These are phyloP conservation scores for Heteromormyrus szaboi DNA, from an alignment of 2,797 vertebrate species.

Conservation along the genomic window DNA sequence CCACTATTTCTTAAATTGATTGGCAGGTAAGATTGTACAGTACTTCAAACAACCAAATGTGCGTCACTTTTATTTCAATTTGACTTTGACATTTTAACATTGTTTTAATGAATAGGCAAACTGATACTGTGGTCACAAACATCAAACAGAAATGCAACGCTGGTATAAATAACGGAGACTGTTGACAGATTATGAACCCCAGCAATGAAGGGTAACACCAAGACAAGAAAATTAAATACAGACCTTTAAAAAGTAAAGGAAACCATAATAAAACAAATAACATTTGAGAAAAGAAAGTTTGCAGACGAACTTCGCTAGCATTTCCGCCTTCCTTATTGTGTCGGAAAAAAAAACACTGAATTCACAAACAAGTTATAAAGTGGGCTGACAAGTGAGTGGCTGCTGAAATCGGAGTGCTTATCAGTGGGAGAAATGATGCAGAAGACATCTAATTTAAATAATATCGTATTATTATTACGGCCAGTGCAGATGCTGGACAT, in stretches of 20 bases:
- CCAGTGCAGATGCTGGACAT: background rate
- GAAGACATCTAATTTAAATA: background rate
- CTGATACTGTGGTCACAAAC: background rate
- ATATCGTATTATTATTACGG: background rate
- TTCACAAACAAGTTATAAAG: slow-evolving; percentile 1
- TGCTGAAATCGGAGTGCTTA: slow-evolving; percentile 9
- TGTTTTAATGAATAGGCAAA: slow-evolving; percentile 12
- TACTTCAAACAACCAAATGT: slow-evolving; percentile 4
- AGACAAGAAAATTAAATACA: slow-evolving; percentile 5
- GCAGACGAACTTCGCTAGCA: background rate
- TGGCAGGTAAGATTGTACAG: background rate
- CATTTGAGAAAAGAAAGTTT: background rate
- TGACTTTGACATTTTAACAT: slow-evolving; percentile 10
- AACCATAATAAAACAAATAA: background rate
- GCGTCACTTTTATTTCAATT: slow-evolving; percentile 11
- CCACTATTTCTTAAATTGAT: background rate
- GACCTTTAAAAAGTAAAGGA: background rate
- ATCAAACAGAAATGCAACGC: background rate
- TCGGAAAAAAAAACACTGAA: background rate
- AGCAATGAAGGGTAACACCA: background rate
- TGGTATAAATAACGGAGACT: slow-evolving; percentile 8
- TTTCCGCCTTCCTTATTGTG: background rate
- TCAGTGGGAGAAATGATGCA: background rate
- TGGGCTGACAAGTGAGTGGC: background rate
- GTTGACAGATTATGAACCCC: background rate